These are phyloP conservation scores for Herpetotheres cachinnans DNA, from an alignment of 2,113 vertebrate genomes.

Conservation along the genomic window DNA sequence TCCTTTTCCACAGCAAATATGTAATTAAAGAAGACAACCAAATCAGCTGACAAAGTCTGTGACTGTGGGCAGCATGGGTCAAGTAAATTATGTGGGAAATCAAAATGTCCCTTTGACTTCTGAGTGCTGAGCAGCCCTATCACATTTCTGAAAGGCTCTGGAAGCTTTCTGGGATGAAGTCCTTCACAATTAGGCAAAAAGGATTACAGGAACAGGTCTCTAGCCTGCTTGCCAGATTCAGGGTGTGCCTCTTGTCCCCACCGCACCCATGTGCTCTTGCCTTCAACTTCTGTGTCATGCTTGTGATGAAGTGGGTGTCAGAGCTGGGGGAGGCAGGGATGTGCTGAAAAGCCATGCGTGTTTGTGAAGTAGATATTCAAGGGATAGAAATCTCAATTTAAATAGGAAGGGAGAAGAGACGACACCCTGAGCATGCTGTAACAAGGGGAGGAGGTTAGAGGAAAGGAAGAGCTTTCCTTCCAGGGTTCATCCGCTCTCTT, in stretches of 20 bases:
- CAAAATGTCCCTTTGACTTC: neutral
- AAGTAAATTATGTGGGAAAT: neutral
- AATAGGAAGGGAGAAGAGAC: neutral
- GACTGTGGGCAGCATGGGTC: neutral
- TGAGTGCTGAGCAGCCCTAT: neutral
- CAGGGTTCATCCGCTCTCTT: neutral
- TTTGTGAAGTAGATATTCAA: constrained; percentile 12
- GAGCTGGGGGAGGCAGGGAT: constrained; percentile 22
- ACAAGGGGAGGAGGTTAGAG: neutral
- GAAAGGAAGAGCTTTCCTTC: neutral
- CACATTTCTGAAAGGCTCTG: neutral
- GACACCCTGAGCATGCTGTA: neutral
- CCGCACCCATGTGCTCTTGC: neutral
- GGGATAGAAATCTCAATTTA: neutral
- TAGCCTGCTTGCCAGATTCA: neutral
- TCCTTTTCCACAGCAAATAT: neutral
- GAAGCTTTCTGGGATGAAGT: neutral
- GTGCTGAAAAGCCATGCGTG: neutral
- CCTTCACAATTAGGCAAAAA: neutral
- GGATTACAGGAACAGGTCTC: neutral
- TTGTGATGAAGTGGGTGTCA: neutral
- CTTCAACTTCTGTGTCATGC: constrained; percentile 26
- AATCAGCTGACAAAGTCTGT: neutral
- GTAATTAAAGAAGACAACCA: neutral
- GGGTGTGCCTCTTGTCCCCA: neutral